phyloP scores from a whole-genome alignment of 1,140 invertebrate genomes.

The Nephila pilipes region DNA sequence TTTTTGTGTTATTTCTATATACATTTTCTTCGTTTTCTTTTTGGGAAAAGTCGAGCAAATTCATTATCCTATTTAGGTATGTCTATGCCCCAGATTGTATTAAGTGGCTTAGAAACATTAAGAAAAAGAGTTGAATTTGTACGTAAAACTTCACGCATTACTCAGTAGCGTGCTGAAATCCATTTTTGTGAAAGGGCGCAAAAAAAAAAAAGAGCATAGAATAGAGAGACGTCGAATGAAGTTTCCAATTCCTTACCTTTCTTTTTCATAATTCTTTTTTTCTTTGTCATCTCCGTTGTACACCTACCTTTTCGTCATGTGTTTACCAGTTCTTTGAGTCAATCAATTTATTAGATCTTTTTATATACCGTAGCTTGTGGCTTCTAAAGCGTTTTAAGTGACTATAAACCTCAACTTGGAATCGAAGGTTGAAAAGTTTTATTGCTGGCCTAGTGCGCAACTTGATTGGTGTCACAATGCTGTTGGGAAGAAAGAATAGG shows the following conservation, averaged over 20 bases:
- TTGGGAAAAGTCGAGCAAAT: no score
- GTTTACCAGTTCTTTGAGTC: not conserved
- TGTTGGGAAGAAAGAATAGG: not conserved
- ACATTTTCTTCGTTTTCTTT: no score
- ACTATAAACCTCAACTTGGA: not conserved
- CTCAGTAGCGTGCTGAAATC: not conserved
- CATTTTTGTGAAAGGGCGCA: not conserved
- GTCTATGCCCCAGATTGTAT: no score
- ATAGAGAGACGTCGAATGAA: conserved; percentile 1
- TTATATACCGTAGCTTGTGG: not conserved
- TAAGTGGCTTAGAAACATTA: no score
- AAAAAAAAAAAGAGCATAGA: not conserved
- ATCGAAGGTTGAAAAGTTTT: not conserved
- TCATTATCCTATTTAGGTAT: no score
- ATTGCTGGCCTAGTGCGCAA: not conserved
- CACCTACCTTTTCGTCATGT: not conserved
- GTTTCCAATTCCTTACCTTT: conserved; percentile 1
- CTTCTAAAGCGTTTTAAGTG: conserved; percentile 11
- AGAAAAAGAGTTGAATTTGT: not conserved
- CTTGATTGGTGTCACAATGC: not conserved
- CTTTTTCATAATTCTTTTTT: not conserved
- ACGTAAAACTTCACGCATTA: not conserved
- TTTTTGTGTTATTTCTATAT: no score
- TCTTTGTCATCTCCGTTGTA: not conserved
- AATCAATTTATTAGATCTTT: not conserved